Evolutionary conservation across 2,113 vertebrate species (phyloP), one percentile per base, ranked within the genome.

Genomic region (Misgurnus mizolepis): DNA sequence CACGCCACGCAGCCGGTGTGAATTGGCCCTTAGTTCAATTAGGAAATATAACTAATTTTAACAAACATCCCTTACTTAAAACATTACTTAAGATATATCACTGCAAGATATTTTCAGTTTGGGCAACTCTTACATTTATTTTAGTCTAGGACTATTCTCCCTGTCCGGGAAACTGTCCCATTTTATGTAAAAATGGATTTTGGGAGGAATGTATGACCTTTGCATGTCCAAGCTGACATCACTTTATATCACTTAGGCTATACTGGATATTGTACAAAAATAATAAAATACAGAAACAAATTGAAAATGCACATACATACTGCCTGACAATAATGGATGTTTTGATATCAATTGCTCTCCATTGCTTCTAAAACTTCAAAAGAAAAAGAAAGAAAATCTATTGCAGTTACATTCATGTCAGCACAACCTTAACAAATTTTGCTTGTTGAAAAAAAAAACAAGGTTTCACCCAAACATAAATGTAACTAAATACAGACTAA

Each of bases 321-420:
- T 58, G 53, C 75, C 14, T 71, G 41, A 47, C 67, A 75, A 53
- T 18, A 74, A 79, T 74, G 67, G 12, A 6, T 17, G n/a, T 61
- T 75, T 45, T 45, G 60, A 27, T 22, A 61, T 45, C 27, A 66
- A 79, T 74, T 58, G 81, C 40, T 18, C 65, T 78, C 43, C 40
- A 47, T 49, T 34, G 58, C 71, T 49, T 41, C 65, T 8, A 22
- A 64, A 80, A 74, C 34, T 45, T 58, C 7, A 18, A 60, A 18
- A 49, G 49, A 15, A 10, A 72, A 22, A 74, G 27, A 67, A 65
- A 34, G 53, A 62, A 60, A 62, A 15, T 45, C 39, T 41, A 80
- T 5, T 69, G 39, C 34, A 69, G 47, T 61, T 56, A 64, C 49
- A 73, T 58, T 56, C 55, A 7, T 43, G 15, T 43, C 71, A 60